Evolutionary conservation across 2,797 vertebrate genomes (phyloP).

Genomic region (Picus viridis): DNA sequence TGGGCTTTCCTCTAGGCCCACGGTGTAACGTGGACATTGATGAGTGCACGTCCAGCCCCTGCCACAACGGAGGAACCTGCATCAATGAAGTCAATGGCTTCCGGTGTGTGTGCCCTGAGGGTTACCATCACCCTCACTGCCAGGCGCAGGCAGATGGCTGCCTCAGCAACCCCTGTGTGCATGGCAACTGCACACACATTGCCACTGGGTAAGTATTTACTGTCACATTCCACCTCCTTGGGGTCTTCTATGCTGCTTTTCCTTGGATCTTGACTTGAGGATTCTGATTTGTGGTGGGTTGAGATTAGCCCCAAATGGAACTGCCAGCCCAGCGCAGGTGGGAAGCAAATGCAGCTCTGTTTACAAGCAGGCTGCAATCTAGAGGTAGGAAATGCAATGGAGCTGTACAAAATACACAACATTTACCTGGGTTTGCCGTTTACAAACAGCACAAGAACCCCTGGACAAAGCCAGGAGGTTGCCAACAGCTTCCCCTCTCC

Average conservation of each 20-base stretch:
- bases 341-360: too few relatives aligned
- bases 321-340: too few relatives aligned
- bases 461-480: too few relatives aligned
- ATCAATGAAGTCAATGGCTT: conserved; percentile 87
- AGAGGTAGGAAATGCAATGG: too few relatives aligned
- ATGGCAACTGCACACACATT: conserved; percentile 87
- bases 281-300: too few relatives aligned
- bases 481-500: too few relatives aligned
- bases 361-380: too few relatives aligned
- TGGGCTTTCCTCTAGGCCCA: conserved; percentile 71
- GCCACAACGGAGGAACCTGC: conserved; percentile 90
- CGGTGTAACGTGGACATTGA: conserved; percentile 88
- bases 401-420: too few relatives aligned
- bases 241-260: accelerated
- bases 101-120: conserved; percentile 86
- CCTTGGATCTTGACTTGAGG: not conserved
- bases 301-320: too few relatives aligned
- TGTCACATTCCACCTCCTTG: not conserved
- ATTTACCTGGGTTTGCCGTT: too few relatives aligned
- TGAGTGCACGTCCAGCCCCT: conserved; percentile 90
- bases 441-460: too few relatives aligned
- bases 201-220: conserved; percentile 80
- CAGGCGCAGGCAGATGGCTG: conserved; percentile 89
- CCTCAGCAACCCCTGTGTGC: conserved; percentile 84
- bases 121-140: conserved; percentile 87